Evolutionary conservation across 92 coral and sea anemone species (phyloP), one percentile per base, ranked within the genome.

Genomic region (Blastomussa wellsi): DNA sequence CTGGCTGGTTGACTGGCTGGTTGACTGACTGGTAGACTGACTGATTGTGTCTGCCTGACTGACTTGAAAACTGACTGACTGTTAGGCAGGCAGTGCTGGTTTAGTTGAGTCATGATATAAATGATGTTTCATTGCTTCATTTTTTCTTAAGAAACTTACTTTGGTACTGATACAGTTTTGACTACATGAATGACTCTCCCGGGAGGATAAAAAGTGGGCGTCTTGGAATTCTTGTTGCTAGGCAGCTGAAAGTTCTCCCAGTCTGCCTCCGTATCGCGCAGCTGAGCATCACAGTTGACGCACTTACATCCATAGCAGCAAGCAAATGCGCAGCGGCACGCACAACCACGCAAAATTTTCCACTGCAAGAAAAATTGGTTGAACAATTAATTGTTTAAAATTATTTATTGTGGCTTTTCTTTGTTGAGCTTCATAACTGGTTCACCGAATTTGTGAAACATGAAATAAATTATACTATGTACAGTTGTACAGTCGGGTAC

Each of bases 271-370:
- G 82, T 24, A 35, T 90, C 94, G 71, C 90, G 94, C 44, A 72
- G 77, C 38, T 80, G 89, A 28, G 90, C 80, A 35, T 92, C 93
- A 74, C 84, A 83, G 72, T 91, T 82, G 71, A 90, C 86, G 41
- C 95, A 91, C 24, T 84, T 85, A 78, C 95, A 92, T 19, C 96
- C 94, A 19, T 87, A 86, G 72, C 99, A 95, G 76, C 99, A 96
- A 51, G 90, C 93, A 77, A 96, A 92, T 38, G 95, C 95, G 42
- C 97, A 92, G 9, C 93, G 94, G 76, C 98, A 96, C 8, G 91
- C 97, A 79, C 98, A 96, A 2, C 99, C 95, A 11, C 98, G 98
- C 29, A 96, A 90, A 82, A 96, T 96, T 86, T 92, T 92, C 99
- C 99, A 96, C 99, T 96, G 79, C 42, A 79, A 68, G 35, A 31